Base-by-base conservation (phyloP, 2,888 invertebrate species). In the Andrena minutula region DNA sequence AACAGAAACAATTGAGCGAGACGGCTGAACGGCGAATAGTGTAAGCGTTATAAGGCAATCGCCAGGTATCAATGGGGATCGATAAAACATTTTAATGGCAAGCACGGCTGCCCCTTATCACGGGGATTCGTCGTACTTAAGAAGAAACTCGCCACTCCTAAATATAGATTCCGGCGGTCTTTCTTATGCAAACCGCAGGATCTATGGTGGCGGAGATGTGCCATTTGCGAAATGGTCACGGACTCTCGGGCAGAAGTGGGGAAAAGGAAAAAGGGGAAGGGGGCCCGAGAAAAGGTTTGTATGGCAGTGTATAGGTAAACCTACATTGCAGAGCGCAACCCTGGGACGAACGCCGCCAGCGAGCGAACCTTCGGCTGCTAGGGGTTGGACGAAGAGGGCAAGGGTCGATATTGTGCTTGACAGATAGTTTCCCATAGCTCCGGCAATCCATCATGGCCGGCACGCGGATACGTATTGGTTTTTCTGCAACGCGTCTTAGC, bases 381-480 rank as follows among this genome's bases (percentile, higher is more conserved):
- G 92, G 91, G 91, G 92, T 91, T 91, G 90, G 88, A 92, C 89
- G 88, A 91, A 90, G 92, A 92, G 90, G 89, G 90, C 90, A 90
- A 93, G 92, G 94, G 93, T 94, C 94, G 94, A 94, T 94, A 94
- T 94, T 94, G 92, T 92, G 88, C 94, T 93, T 94, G 94, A 94
- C 94, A 93, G 93, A 93, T 93, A 93, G 93, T 93, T 93, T 93
- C 93, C 93, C 92, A 93, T 93, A 93, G 93, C 92, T 93, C 89
- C 89, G 86, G 92, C 89, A 93, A 94, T 94, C 91, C 92, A 94
- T 94, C 94, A 94, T 94, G 93, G 93, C 92, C 91, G 92, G 91
- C 92, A 90, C 90, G 90, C 89, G 91, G 86, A 93, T 92, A 91
- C 91, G 92, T 93, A 92, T 92, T 93, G 91, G 92, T 92, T 93